A percentile compares a stretch with the other conserved stretches of the same genome.
Evolutionary conservation across 2,797 vertebrate species (phyloP).

Genomic region (Tarsius wallacei): DNA sequence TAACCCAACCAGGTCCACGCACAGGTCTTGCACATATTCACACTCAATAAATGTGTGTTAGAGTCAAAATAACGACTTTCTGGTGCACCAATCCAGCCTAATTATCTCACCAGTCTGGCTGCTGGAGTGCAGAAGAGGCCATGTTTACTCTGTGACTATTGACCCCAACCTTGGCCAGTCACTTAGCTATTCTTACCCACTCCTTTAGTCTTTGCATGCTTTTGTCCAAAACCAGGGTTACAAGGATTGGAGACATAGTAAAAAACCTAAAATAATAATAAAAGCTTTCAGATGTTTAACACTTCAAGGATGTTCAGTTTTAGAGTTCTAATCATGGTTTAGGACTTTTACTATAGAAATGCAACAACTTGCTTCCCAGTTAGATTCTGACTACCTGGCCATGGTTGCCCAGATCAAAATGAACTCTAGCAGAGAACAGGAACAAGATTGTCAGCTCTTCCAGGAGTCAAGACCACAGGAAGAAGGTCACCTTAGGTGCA

Average conservation of each 20-base stretch:
- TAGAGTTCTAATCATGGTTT: background rate
- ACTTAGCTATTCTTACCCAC: background rate
- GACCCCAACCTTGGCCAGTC: background rate
- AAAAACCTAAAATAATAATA: constrained; percentile 53
- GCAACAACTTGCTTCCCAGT: constrained; percentile 14
- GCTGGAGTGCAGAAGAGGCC: background rate
- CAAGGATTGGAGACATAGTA: constrained; percentile 1
- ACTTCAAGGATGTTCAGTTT: constrained; percentile 10
- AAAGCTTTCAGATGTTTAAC: constrained; percentile 24
- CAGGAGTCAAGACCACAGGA: background rate
- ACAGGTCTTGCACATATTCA: background rate
- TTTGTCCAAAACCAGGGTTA: constrained; percentile 22
- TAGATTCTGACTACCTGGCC: background rate
- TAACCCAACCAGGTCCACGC: background rate
- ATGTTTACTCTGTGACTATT: background rate
- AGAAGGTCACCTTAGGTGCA: background rate
- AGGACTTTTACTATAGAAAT: constrained; percentile 41
- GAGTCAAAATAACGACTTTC: background rate
- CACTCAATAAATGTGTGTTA: constrained; percentile 24
- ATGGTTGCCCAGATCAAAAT: background rate
- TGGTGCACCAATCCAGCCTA: background rate
- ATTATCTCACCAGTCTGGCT: background rate
- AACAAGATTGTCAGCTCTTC: background rate
- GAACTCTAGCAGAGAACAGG: background rate
- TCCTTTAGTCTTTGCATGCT: background rate